Evolutionary conservation across 2,888 invertebrate species (phyloP).

Genomic region (Unio delphinus): DNA sequence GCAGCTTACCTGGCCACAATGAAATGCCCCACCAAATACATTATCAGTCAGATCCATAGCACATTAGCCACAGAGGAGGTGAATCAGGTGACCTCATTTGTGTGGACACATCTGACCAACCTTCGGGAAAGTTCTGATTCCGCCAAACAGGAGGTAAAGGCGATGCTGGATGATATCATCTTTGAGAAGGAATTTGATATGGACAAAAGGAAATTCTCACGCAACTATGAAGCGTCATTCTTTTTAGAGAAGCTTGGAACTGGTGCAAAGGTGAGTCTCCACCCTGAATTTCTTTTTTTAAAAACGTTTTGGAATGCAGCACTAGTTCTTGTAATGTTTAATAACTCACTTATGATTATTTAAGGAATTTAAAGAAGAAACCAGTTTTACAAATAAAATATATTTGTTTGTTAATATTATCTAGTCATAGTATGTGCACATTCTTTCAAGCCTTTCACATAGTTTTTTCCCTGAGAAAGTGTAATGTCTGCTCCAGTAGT

Average conservation of each 20-base stretch:
- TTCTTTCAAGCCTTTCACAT: no score
- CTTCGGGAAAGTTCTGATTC: slow-evolving; percentile 88
- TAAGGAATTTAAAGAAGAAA: no score
- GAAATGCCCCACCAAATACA: slow-evolving; percentile 86
- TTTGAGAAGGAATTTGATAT: slow-evolving; percentile 86
- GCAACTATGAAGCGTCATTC: slow-evolving; percentile 84
- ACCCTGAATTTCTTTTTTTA: no score
- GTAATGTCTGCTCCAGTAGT: no score
- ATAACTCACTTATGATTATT: no score
- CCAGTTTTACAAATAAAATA: no score
- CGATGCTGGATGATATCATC: slow-evolving; percentile 85
- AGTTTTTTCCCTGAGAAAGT: no score
- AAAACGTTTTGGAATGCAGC: no score
- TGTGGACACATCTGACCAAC: slow-evolving; percentile 94
- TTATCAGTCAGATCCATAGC: slow-evolving; percentile 80
- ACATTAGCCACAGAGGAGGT: slow-evolving; percentile 50
- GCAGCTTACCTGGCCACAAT: slow-evolving; percentile 90
- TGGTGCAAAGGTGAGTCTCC: slow-evolving; percentile 50
- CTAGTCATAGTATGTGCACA: no score
- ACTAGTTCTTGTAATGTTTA: no score
- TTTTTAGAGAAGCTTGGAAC: slow-evolving; percentile 89
- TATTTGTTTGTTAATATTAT: no score
- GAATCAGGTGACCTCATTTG: slow-evolving; percentile 86
- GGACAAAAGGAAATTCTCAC: slow-evolving; percentile 91
- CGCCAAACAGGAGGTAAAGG: slow-evolving; percentile 86